Evolutionary conservation across 1,140 invertebrate genomes (phyloP), one percentile per base, ranked within the genome.

Genomic region (Ceratoteleas bidentatus): DNA sequence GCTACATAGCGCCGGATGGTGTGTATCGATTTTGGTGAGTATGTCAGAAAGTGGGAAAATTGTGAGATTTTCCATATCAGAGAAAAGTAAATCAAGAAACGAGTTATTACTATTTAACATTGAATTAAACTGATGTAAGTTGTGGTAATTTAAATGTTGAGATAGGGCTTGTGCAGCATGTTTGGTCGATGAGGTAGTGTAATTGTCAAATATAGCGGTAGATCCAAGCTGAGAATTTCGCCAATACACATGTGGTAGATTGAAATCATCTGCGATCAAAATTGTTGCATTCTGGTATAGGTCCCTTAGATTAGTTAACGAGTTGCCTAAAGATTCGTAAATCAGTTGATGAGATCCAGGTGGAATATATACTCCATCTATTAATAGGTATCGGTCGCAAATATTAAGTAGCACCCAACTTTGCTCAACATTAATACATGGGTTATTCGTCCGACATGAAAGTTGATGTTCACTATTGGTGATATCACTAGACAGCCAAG

Each of bases 401-500:
- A 3, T 49, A 11, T 7, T 11, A 7, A 49, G 3, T 45, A 4
- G 1, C 5, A 49, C 47, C 47, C 47, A 49, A 6, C 14, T 15
- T 15, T 49, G 47, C 16, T 49, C 47, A 49, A 49, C 7, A 16
- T 4, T 5, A 15, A 3, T 14, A 14, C 16, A 4, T 5, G 15
- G 47, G 9, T 49, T 49, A 15, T 14, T 5, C 14, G 16, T 16
- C 1, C 3, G 2, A 13, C 38, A 3, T 16, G 4, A 24, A 58
- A 58, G 24, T n/a, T 43, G 0, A 11, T 43, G 43, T 43, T 58
- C 56, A 16, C 6, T 43, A 24, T 43, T 16, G 6, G 14, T 16
- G 13, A 43, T 43, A 43, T 58, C 56, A 24, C 15, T 58, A 14
- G 10, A 7, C 15, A 58, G 43, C 56, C 56, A 58, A 49, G 47